Conservation (phyloP, 2,888 invertebrate genomes). For the Euplexia lucipara region DNA sequence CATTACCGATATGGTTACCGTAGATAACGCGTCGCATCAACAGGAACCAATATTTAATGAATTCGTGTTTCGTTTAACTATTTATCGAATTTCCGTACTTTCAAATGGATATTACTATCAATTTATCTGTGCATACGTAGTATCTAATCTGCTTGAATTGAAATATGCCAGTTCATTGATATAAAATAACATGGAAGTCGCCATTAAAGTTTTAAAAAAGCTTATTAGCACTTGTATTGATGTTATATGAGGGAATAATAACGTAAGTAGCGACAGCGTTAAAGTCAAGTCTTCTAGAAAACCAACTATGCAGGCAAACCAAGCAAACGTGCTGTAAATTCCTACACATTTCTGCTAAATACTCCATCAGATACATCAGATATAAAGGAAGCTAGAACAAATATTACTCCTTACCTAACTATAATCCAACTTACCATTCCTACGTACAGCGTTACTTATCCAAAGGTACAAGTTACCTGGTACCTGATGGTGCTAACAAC, state of each 20-base stretch:
- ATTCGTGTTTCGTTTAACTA: conserved; percentile 62
- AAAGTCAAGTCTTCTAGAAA: too few species aligned
- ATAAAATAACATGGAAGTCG: conserved; percentile 50
- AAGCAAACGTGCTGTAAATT: too few species aligned
- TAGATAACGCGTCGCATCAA: conserved; percentile 18
- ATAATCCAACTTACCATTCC: too few species aligned
- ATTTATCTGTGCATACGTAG: conserved; percentile 75
- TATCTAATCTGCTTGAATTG: conserved; percentile 71
- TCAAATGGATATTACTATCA: conserved; percentile 67
- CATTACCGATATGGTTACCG: conserved; percentile 10
- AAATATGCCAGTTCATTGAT: conserved; percentile 58
- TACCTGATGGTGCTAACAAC: too few species aligned
- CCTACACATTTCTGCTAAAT: too few species aligned
- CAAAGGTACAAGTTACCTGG: too few species aligned
- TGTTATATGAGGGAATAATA: too few species aligned
- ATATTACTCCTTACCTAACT: too few species aligned
- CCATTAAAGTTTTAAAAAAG: background rate
- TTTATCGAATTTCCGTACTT: conserved; percentile 70
- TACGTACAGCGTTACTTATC: too few species aligned
- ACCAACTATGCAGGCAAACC: too few species aligned
- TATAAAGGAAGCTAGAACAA: too few species aligned
- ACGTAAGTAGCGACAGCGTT: background rate
- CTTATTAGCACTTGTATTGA: background rate
- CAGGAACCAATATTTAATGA: conserved; percentile 28
- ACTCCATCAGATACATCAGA: too few species aligned